These are phyloP conservation scores for Erebia palarica DNA, from an alignment of 2,888 invertebrate genomes.

Conservation along the genomic window DNA sequence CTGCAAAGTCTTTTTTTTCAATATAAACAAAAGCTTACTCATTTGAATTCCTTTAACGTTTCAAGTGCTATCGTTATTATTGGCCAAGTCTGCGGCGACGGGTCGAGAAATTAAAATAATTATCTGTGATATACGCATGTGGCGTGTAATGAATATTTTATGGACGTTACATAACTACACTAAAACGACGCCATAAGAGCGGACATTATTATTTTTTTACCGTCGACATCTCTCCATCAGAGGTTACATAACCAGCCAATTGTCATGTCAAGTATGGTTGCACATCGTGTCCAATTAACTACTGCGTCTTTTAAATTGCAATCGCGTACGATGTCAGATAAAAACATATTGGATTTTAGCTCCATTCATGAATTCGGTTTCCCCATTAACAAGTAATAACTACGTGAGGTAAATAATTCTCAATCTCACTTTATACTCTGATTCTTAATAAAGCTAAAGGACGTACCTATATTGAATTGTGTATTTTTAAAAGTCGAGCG, in stretches of 20 bases:
- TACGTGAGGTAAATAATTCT: conserved; percentile 49
- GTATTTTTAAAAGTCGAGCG: conserved; percentile 31
- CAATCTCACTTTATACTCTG: conserved; percentile 43
- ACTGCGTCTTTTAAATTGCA: conserved; percentile 38
- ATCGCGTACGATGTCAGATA: conserved; percentile 33
- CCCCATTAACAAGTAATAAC: conserved; percentile 34
- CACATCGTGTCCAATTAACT: conserved; percentile 36
- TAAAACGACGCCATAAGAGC: conserved; percentile 31
- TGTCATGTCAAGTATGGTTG: conserved; percentile 38
- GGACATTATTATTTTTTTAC: conserved; percentile 32
- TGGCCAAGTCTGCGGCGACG: conserved; percentile 61
- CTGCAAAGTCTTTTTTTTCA: conserved; percentile 33
- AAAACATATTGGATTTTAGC: conserved; percentile 35
- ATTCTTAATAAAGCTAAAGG: conserved; percentile 4
- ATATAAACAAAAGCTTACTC: conserved; percentile 47
- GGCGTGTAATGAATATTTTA: conserved; percentile 47
- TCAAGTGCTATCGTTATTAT: conserved; percentile 60
- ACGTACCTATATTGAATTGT: no score
- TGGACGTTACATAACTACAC: conserved; percentile 42
- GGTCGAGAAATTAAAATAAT: conserved; percentile 75
- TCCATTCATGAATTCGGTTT: conserved; percentile 37
- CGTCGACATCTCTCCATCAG: conserved; percentile 28
- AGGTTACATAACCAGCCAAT: conserved; percentile 36
- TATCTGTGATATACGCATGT: conserved; percentile 62
- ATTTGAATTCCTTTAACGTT: conserved; percentile 65